Conservation (phyloP, 2,113 vertebrate genomes). For the Tragelaphus strepsiceros region DNA sequence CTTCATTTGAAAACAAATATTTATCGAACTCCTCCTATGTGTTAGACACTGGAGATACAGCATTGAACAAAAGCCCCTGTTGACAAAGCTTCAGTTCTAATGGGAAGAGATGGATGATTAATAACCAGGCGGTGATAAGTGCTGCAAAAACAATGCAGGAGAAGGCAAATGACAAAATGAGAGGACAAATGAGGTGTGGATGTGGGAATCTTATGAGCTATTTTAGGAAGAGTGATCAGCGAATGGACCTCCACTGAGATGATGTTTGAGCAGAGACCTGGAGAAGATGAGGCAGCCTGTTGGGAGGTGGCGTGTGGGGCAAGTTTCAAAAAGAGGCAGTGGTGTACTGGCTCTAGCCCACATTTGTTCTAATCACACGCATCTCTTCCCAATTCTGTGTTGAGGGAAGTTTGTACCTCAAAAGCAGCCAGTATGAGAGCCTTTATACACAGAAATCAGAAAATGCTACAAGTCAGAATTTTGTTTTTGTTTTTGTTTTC, state of each 20-base stretch:
- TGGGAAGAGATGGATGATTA: not conserved
- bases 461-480: not conserved
- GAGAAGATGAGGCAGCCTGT: not conserved
- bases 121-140: not conserved
- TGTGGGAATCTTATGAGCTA: not conserved
- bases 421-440: not conserved
- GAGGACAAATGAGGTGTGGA: not conserved
- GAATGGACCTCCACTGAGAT: not conserved
- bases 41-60: not conserved
- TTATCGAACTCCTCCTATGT: not conserved
- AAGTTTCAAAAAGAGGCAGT: not conserved
- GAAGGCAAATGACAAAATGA: not conserved
- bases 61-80: not conserved
- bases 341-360: not conserved
- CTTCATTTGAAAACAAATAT: not conserved
- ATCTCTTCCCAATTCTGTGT: not conserved
- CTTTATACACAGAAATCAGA: not conserved
- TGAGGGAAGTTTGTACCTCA: not conserved
- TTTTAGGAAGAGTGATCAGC: not conserved
- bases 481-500: not conserved
- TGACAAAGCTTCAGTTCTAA: not conserved
- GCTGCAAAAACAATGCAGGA: not conserved
- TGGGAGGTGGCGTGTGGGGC: fast-evolving
- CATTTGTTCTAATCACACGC: fast-evolving
- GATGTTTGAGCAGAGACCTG: not conserved